Evolutionary conservation across 2,888 invertebrate genomes (phyloP).

Genomic region (Stegophylla sp.): DNA sequence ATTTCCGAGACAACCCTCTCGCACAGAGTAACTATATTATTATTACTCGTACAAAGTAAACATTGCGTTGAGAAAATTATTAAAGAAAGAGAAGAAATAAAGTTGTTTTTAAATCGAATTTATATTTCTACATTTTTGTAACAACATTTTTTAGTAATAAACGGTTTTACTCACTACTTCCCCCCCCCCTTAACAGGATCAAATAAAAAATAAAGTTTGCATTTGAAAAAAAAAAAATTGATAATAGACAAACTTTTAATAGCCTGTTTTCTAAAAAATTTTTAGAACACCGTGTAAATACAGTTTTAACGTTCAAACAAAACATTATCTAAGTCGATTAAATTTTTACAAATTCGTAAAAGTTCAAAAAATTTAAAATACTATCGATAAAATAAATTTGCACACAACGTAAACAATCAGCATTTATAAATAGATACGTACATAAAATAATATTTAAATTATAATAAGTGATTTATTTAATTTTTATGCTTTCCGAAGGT

Average conservation of each 20-base stretch:
- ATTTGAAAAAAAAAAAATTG: background rate
- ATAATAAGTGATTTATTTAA: background rate
- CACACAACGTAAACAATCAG: background rate
- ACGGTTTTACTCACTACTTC: slow-evolving; percentile 6
- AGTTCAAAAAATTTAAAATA: no score
- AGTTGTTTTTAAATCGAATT: slow-evolving; percentile 47
- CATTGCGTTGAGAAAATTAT: slow-evolving; percentile 37
- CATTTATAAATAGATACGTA: background rate
- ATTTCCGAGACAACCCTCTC: slow-evolving; percentile 40
- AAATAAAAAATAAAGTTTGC: background rate
- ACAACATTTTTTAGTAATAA: slow-evolving; percentile 28
- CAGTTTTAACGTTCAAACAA: background rate
- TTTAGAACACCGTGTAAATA: background rate
- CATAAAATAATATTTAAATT: background rate
- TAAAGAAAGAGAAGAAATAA: slow-evolving; percentile 27
- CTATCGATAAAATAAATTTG: no score
- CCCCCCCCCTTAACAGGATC: background rate
- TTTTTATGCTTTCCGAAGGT: background rate
- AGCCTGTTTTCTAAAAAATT: background rate
- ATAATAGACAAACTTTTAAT: background rate
- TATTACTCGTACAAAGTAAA: slow-evolving; percentile 36
- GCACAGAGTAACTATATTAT: slow-evolving; percentile 9
- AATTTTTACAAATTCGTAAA: no score
- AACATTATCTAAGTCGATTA: background rate
- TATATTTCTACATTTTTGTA: slow-evolving; percentile 32